These are phyloP conservation scores for Nannobrachium achirus DNA, from an alignment of 2,113 vertebrate genomes.

Conservation along the genomic window DNA sequence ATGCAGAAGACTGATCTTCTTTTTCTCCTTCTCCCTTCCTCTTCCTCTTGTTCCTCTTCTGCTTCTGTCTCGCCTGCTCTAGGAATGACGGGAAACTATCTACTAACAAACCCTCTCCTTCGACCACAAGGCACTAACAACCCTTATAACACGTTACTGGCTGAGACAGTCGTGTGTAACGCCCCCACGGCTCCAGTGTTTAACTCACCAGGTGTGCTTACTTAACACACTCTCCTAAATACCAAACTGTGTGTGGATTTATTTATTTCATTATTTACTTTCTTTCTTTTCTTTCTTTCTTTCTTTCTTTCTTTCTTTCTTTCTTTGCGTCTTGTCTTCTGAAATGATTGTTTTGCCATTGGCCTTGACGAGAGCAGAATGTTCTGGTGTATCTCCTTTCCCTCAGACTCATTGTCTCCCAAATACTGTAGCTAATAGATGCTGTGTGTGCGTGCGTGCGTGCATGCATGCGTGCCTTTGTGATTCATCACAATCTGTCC, in stretches of 20 bases:
- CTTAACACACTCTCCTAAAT: conserved; percentile 76
- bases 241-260: neutral
- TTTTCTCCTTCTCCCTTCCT: no score
- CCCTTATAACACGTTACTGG: conserved; percentile 99
- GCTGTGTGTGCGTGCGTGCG: neutral
- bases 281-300: conserved; percentile 41
- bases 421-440: conserved; percentile 29
- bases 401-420: conserved; percentile 59
- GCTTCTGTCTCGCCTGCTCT: conserved; percentile 90
- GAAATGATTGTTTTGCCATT: conserved; percentile 31
- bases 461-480: conserved; percentile 18
- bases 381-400: conserved; percentile 61
- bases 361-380: conserved; percentile 53
- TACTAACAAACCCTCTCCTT: conserved; percentile 99
- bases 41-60: conserved; percentile 64
- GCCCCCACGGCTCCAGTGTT: conserved; percentile 98
- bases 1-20: conserved; percentile 77
- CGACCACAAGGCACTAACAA: conserved; percentile 99
- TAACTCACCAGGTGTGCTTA: conserved; percentile 99
- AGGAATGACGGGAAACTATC: conserved; percentile 99
- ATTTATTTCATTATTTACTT: conserved; percentile 6
- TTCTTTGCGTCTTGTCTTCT: conserved; percentile 5
- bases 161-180: conserved; percentile 99
- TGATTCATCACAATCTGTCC: conserved; percentile 42
- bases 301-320: conserved; percentile 10